Evolutionary conservation across 2,888 invertebrate species (phyloP), one percentile per base, ranked within the genome.

Genomic region (Apodemia hepburni): DNA sequence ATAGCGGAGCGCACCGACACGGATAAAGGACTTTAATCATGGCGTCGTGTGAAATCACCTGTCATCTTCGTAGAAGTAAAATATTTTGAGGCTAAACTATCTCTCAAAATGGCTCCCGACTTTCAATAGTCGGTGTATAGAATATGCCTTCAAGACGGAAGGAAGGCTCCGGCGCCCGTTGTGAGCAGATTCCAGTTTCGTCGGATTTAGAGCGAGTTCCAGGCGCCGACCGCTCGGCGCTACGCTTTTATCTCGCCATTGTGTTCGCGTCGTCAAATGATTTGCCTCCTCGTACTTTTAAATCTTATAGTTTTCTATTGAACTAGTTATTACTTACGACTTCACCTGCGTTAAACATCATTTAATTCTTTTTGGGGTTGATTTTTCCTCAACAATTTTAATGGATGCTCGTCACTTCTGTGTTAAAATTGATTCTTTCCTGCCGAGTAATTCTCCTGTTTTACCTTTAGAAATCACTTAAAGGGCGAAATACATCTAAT

Each of bases 141-240:
- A 51, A 22, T 12, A 51, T 27, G 51, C 51, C 22, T 22, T 22
- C 1, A 18, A 27, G 51, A 51, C 51, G 51, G 51, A 51, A 51
- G 51, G 51, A 51, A 51, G 51, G 51, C 22, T 42, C 42, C 51
- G 51, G 51, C 51, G 51, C 51, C 22, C 22, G 18, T 18, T 22
- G 51, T 22, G 51, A 22, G 18, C 47, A 49, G 15, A 42, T 42
- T 15, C 42, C 42, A 54, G 22, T 54, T 12, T 17, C 18, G 22
- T 9, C 51, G 51, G 51, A 54, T 54, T 54, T 27, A 54, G 15
- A 22, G 22, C 51, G 8, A 22, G 51, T 27, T 51, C 18, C 22
- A 11, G 9, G 7, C 51, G 11, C 18, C 18, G 17, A 51, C 12
- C 22, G 51, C 22, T 4, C 51, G 15, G 51, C 49, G 49, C 15